A percentile compares a stretch with the other conserved stretches of the same genome.
phyloP scores from a whole-genome alignment of 1,140 invertebrate species.

The Zaprionus camerounensis region DNA sequence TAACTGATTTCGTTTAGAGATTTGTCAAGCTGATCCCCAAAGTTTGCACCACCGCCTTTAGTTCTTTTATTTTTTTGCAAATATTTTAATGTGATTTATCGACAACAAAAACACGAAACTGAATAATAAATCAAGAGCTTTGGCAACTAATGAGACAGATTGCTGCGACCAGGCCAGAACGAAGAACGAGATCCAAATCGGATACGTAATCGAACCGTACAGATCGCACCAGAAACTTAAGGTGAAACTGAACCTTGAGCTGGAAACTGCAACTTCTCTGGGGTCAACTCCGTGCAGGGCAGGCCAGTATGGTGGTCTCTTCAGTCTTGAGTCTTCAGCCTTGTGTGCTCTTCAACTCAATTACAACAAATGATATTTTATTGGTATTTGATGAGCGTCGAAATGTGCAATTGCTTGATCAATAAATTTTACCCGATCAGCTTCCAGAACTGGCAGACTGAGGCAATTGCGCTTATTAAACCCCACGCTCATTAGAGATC shows the following conservation, averaged over 20 bases:
- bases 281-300: not conserved
- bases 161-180: slow-evolving; percentile 32
- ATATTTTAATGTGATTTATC: slow-evolving; percentile 82
- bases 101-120: slow-evolving; percentile 32
- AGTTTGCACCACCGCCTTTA: slow-evolving; percentile 4
- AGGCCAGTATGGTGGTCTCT: not conserved
- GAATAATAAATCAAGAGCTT: slow-evolving; percentile 71
- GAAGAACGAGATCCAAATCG: slow-evolving; percentile 8
- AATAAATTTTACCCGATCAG: slow-evolving; percentile 58
- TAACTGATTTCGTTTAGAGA: slow-evolving; percentile 79
- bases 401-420: slow-evolving; percentile 65
- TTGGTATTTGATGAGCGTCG: slow-evolving; percentile 76
- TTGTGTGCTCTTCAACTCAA: slow-evolving; percentile 31
- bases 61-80: slow-evolving; percentile 40
- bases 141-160: slow-evolving; percentile 78
- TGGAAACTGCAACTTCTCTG: not conserved
- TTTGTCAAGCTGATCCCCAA: slow-evolving; percentile 58
- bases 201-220: not conserved
- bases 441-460: slow-evolving; percentile 8
- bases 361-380: slow-evolving; percentile 80
- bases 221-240: slow-evolving; percentile 3
- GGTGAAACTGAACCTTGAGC: slow-evolving; percentile 5
- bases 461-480: slow-evolving; percentile 50
- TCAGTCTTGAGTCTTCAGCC: not conserved
- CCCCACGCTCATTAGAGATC: slow-evolving; percentile 58